Evolutionary conservation across 2,888 invertebrate species (phyloP).

Genomic region (Adelognathus sp.): DNA sequence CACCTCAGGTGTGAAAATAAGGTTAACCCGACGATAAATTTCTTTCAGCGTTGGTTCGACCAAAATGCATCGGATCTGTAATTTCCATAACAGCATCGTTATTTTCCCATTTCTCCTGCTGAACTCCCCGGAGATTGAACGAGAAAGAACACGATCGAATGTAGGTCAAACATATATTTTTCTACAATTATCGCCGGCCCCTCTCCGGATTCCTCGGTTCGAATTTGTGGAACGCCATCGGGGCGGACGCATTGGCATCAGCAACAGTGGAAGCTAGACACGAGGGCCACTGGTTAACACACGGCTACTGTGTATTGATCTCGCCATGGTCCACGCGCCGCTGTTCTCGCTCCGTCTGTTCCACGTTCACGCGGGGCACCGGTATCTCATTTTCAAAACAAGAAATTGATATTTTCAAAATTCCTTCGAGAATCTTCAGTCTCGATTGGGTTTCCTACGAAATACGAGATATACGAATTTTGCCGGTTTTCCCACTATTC

Average conservation of each 20-base stretch:
- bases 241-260: constrained; percentile 11
- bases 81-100: too few relatives aligned
- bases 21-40: too few relatives aligned
- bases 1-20: too few relatives aligned
- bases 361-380: constrained; percentile 55
- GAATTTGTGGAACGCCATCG: not conserved
- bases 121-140: not conserved
- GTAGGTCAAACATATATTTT: not conserved
- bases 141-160: not conserved
- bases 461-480: constrained; percentile 38
- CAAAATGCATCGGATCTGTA: too few relatives aligned
- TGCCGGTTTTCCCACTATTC: not conserved
- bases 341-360: constrained; percentile 61
- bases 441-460: constrained; percentile 43
- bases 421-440: constrained; percentile 51
- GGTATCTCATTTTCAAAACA: constrained; percentile 11
- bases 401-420: not conserved
- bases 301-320: constrained; percentile 67
- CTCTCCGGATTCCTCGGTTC: not conserved
- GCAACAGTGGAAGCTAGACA: constrained; percentile 36
- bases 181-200: not conserved
- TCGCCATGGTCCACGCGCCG: constrained; percentile 60
- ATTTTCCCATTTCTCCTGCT: not conserved
- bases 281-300: constrained; percentile 30
- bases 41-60: too few relatives aligned